Evolutionary conservation across 2,888 invertebrate genomes (phyloP), one percentile per base, ranked within the genome.

Genomic region (Coelopa pilipes): DNA sequence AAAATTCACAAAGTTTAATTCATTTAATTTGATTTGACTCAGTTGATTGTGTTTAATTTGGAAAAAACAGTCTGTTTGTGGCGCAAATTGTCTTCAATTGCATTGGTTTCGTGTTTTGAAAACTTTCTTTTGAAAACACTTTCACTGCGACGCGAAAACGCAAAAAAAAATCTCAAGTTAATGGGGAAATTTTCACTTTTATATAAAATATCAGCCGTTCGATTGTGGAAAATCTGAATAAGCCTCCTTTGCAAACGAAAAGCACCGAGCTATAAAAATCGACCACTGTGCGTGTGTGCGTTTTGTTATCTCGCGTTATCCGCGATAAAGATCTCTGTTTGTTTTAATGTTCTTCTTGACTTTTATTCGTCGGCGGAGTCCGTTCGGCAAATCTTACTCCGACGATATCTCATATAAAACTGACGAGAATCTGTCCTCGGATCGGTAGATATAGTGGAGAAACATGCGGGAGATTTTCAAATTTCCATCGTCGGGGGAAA

Each of bases 321-420:
- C 34, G 34, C 34, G 34, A 34, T 34, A 60, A 73, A 70, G 45
- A 17, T 45, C 13, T 46, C 50, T 24, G 63, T 53, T 68, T 67
- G 45, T 55, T 66, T 72, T 49, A 45, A 69, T 65, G 19, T 69
- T 70, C 12, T 60, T 60, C 45, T 73, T 70, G 46, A 19, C 34
- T 47, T 74, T 17, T 19, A 46, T 47, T 57, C 15, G 21, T 62
- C 21, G 10, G 49, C 24, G 12, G 57, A 75, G 74, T 77, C 67
- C 78, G 77, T 79, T 77, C 24, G 60, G 72, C 74, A 76, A 75
- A 76, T 78, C 79, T 77, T 80, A 80, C 78, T 79, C 78, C 79
- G 79, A 78, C 77, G 79, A 80, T 79, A 80, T 79, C 78, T 80
- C 79, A 80, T 80, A 79, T 79, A 78, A 80, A 80, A 80, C 80